Evolutionary conservation across 2,113 vertebrate species (phyloP).

Genomic region (Cryptoleucopteryx plumbea): DNA sequence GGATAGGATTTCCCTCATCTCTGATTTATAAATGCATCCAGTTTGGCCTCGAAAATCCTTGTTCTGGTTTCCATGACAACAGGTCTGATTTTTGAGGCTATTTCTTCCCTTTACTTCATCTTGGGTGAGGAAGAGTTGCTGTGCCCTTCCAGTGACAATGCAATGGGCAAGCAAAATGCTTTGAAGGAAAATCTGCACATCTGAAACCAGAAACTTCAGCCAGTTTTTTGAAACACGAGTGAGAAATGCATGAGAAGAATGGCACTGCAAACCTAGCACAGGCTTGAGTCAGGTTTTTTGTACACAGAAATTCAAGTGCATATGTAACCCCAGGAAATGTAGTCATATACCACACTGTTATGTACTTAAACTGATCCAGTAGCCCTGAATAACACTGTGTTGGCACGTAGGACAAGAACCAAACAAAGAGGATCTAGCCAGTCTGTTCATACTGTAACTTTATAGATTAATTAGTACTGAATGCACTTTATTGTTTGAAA

Average conservation of each 20-base stretch:
- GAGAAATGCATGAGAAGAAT: not conserved
- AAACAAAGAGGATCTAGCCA: not conserved
- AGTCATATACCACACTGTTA: not conserved
- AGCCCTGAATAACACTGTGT: not conserved
- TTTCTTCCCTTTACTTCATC: constrained; percentile 3
- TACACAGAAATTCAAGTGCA: not conserved
- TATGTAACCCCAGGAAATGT: not conserved
- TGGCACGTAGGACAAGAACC: not conserved
- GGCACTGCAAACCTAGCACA: not conserved
- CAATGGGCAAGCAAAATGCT: not conserved
- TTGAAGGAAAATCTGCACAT: not conserved
- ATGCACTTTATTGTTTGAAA: not conserved
- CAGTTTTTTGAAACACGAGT: not conserved
- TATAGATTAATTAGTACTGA: not conserved
- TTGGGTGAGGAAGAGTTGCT: not conserved
- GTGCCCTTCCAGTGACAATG: not conserved
- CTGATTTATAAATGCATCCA: not conserved
- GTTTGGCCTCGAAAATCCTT: not conserved
- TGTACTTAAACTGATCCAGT: not conserved
- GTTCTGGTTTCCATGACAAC: constrained; percentile 57
- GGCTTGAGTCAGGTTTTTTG: not conserved
- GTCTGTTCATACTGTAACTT: not conserved
- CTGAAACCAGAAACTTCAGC: not conserved
- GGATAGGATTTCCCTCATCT: not conserved
- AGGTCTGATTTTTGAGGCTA: not conserved